phyloP scores from a whole-genome alignment of 2,113 vertebrate species.

The Clarias magur region DNA sequence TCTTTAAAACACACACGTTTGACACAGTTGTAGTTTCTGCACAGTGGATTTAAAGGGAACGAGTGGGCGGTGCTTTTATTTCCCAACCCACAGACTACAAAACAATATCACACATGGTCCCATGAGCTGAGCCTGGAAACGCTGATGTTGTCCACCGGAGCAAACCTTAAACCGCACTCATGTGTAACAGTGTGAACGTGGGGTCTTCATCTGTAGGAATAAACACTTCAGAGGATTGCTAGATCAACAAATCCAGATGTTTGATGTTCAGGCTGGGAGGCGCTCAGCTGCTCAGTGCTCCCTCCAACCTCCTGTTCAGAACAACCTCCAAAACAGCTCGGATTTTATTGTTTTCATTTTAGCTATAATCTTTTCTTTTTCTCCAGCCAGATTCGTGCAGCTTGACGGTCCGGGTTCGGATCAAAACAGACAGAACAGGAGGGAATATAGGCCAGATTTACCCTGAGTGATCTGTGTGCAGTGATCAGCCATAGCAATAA shows the following conservation, averaged over 20 bases:
- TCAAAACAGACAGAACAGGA: neutral
- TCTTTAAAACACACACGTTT: neutral
- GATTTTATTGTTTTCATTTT: neutral
- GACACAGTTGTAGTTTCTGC: neutral
- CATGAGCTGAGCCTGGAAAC: neutral
- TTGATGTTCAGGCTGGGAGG: neutral
- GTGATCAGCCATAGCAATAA: neutral
- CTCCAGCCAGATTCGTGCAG: neutral
- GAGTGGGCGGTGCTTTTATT: neutral
- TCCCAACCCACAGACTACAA: neutral
- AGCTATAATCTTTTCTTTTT: neutral
- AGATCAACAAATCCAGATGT: conserved; percentile 21
- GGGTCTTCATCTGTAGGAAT: neutral
- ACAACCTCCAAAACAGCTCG: neutral
- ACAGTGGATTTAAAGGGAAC: neutral
- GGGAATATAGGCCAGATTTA: neutral
- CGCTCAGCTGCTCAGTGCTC: neutral
- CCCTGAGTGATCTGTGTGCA: neutral
- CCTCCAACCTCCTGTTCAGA: neutral
- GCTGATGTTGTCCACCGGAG: neutral
- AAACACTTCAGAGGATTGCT: conserved; percentile 5
- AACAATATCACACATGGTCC: neutral
- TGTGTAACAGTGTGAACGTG: neutral
- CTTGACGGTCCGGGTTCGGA: neutral
- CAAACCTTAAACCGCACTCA: neutral